These are phyloP conservation scores for Acipenser ruthenus DNA, from an alignment of 2,797 vertebrate genomes.

Conservation along the genomic window DNA sequence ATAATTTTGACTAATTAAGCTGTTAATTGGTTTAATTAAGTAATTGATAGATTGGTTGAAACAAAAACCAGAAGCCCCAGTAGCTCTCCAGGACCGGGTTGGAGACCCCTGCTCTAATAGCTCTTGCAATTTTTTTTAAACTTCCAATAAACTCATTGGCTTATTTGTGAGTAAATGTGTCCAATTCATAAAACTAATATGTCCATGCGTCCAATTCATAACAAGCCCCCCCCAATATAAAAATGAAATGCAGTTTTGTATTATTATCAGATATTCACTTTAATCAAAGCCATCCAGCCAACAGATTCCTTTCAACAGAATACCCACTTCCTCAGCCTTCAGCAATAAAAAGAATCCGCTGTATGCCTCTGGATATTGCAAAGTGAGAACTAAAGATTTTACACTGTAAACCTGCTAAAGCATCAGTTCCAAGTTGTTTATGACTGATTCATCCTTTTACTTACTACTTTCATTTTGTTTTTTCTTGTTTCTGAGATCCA, in stretches of 20 bases:
- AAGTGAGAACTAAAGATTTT: neutral
- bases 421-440: neutral
- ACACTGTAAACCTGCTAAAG: neutral
- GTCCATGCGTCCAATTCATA: neutral
- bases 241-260: neutral
- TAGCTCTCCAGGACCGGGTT: too few species aligned
- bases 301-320: neutral
- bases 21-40: too few species aligned
- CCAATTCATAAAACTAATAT: neutral
- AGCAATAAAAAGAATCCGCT: neutral
- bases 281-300: neutral
- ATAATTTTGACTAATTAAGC: too few species aligned
- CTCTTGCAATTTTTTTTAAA: neutral
- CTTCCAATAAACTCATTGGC: neutral
- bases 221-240: too few species aligned
- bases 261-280: neutral
- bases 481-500: too few species aligned
- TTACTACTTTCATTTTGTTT: too few species aligned
- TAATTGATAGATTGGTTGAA: too few species aligned
- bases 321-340: neutral
- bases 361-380: conserved; percentile 2
- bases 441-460: neutral
- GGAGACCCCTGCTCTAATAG: too few species aligned
- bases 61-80: too few species aligned
- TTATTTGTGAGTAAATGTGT: neutral